Evolutionary conservation across 1,140 invertebrate species (phyloP).

Genomic region (Thalassaphorura encarpata): DNA sequence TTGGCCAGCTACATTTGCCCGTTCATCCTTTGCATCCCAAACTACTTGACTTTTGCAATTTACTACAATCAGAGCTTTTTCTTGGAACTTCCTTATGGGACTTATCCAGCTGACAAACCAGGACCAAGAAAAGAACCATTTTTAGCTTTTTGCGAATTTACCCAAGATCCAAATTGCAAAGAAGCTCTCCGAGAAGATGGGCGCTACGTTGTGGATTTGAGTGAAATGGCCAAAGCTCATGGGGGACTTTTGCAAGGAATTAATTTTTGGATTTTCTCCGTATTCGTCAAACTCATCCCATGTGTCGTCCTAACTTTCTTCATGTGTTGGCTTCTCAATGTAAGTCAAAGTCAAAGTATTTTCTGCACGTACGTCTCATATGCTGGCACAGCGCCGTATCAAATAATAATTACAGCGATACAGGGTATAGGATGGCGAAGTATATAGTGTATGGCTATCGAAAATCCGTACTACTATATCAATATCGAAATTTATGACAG

Average conservation of each 20-base stretch:
- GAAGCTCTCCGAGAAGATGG: slow-evolving; percentile 27
- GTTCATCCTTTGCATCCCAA: slow-evolving; percentile 45
- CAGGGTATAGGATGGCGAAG: background rate
- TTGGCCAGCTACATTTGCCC: slow-evolving; percentile 41
- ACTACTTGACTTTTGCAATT: slow-evolving; percentile 41
- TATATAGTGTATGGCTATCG: background rate
- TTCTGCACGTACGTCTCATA: no score
- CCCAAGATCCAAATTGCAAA: no score
- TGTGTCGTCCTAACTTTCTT: slow-evolving; percentile 66
- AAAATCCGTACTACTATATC: background rate
- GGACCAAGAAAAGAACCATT: no score
- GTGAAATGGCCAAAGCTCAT: slow-evolving; percentile 41
- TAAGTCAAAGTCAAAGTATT: no score
- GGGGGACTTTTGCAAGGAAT: slow-evolving; percentile 45
- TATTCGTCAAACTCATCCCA: slow-evolving; percentile 72
- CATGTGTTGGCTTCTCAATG: slow-evolving; percentile 60
- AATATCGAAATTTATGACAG: background rate
- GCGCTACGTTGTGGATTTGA: slow-evolving; percentile 46
- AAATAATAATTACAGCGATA: background rate
- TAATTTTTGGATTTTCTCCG: slow-evolving; percentile 73
- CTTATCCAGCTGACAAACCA: no score
- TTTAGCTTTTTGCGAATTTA: no score
- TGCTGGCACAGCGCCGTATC: no score
- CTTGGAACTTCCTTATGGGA: background rate
- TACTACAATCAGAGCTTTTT: background rate